phyloP scores from a whole-genome alignment of 2,113 vertebrate genomes.

The Pongo pygmaeus region DNA sequence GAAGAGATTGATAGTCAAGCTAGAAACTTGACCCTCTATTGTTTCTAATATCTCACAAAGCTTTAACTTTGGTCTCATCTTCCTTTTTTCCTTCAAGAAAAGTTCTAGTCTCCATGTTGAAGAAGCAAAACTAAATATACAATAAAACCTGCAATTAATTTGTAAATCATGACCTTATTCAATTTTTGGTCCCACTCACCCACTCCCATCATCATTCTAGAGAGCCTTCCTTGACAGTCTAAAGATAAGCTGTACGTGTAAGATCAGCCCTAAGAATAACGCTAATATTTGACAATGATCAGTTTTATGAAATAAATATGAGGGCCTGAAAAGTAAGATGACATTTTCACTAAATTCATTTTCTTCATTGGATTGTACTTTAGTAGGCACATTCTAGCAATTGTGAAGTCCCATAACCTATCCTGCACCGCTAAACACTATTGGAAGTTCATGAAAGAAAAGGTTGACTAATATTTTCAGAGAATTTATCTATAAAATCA shows the following conservation, averaged over 20 bases:
- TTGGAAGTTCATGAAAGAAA: constrained; percentile 36
- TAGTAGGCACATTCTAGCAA: background rate
- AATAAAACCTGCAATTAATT: constrained; percentile 26
- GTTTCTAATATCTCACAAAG: background rate
- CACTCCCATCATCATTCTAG: background rate
- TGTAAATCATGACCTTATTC: background rate
- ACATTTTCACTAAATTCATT: background rate
- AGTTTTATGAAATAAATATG: constrained; percentile 27
- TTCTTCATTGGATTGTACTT: constrained; percentile 1
- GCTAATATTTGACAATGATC: background rate
- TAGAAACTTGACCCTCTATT: background rate
- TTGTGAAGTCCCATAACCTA: background rate
- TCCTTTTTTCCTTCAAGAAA: background rate
- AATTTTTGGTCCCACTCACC: background rate
- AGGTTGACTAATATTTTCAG: background rate
- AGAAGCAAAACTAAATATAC: constrained; percentile 26
- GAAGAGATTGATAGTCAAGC: background rate
- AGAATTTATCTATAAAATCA: constrained; percentile 37
- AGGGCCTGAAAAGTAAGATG: constrained; percentile 6
- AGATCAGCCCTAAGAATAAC: background rate
- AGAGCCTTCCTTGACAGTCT: background rate
- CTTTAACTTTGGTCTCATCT: background rate
- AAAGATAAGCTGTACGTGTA: background rate
- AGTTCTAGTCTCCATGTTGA: background rate
- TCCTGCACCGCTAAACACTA: background rate